Conservation (phyloP, 2,113 vertebrate species). For the Vulpes vulpes region DNA sequence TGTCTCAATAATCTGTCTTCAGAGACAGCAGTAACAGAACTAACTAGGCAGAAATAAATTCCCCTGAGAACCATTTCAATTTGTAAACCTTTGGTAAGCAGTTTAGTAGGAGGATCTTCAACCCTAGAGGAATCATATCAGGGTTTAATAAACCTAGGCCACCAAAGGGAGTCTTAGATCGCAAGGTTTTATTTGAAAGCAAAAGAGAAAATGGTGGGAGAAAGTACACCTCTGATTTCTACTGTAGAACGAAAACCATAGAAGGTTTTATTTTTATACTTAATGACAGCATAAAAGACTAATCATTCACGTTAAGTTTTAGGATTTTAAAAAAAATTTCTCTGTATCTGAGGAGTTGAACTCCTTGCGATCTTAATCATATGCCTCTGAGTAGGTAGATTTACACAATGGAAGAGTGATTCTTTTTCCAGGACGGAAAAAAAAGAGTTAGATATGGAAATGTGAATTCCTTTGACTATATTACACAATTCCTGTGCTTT, state of each 20-base stretch:
- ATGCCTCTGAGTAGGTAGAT: background rate
- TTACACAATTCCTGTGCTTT: background rate
- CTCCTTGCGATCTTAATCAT: background rate
- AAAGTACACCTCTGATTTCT: constrained; percentile 63
- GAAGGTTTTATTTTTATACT: constrained; percentile 71
- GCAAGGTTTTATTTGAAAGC: constrained; percentile 66
- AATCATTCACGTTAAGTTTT: constrained; percentile 49
- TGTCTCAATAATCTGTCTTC: constrained; percentile 75
- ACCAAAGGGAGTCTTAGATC: constrained; percentile 59
- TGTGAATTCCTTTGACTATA: background rate
- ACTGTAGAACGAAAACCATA: constrained; percentile 52
- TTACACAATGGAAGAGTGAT: constrained; percentile 17
- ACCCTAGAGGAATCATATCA: constrained; percentile 65
- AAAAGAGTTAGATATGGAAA: background rate
- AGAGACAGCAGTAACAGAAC: constrained; percentile 65
- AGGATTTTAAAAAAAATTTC: background rate
- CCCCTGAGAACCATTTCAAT: constrained; percentile 20
- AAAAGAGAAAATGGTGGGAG: constrained; percentile 60
- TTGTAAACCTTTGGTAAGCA: constrained; percentile 74
- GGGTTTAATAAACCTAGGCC: constrained; percentile 75
- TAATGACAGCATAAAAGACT: constrained; percentile 70
- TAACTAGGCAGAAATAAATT: constrained; percentile 72
- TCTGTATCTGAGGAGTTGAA: constrained; percentile 6
- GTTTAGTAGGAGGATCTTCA: constrained; percentile 60
- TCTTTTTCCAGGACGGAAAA: constrained; percentile 34